phyloP scores from a whole-genome alignment of 35 echinoderm and acorn worm species.

The Holothuria glaberrima region DNA sequence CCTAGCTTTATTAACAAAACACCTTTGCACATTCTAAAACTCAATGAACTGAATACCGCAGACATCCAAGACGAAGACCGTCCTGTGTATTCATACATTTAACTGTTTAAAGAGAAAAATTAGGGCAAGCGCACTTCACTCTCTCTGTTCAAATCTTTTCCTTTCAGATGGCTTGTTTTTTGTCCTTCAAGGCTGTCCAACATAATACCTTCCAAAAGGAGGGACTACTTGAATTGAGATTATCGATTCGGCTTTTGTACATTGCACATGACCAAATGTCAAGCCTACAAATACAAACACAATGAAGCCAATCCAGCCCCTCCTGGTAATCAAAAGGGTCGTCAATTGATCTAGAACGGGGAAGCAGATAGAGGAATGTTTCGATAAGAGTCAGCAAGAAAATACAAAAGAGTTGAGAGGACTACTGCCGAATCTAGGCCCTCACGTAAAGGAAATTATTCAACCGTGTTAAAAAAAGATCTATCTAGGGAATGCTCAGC shows the following conservation, averaged over 20 bases:
- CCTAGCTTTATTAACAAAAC: too few species aligned
- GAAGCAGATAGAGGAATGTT: not conserved
- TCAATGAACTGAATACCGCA: too few species aligned
- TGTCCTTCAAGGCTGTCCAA: constrained; percentile 6
- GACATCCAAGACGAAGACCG: too few species aligned
- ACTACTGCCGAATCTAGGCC: too few species aligned
- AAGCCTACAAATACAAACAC: constrained; percentile 28
- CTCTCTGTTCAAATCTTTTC: not conserved
- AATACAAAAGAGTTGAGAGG: not conserved
- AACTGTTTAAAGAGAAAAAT: too few species aligned
- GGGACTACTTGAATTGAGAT: not conserved
- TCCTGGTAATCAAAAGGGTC: not conserved
- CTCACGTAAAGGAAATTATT: too few species aligned
- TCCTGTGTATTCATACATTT: too few species aligned
- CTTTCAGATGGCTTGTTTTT: not conserved
- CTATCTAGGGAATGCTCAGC: too few species aligned
- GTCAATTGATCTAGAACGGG: not conserved
- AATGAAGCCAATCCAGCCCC: not conserved
- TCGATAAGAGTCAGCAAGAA: not conserved
- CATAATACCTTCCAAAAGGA: constrained; percentile 11
- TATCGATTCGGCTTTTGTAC: not conserved
- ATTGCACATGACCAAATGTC: constrained; percentile 47
- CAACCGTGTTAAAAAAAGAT: too few species aligned
- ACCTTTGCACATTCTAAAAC: too few species aligned
- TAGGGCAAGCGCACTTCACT: constrained; percentile 16